phyloP scores from a whole-genome alignment of 2,888 invertebrate species.

The Drosophila lacicola region DNA sequence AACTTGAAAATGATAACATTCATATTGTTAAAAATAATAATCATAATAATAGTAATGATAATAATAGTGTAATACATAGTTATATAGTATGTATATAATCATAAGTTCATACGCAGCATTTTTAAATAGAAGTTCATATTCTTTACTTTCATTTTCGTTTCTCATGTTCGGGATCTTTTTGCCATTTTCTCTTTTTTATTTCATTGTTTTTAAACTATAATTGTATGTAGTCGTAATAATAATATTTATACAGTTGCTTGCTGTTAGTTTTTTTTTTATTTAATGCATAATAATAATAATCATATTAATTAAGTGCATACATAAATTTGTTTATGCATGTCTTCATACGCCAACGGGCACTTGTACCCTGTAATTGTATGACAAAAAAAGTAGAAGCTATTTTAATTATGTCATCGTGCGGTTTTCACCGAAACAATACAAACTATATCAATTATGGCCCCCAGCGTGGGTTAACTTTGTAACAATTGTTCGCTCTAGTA shows the following conservation, averaged over 20 bases:
- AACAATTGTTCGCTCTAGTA: constrained; percentile 42
- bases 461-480: constrained; percentile 59
- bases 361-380: constrained; percentile 18
- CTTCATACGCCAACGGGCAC: constrained; percentile 13
- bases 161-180: constrained; percentile 1
- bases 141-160: constrained; percentile 17
- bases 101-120: constrained; percentile 84
- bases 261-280: constrained; percentile 29
- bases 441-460: constrained; percentile 73
- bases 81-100: constrained; percentile 77
- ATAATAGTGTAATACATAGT: constrained; percentile 58
- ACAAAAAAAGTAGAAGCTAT: constrained; percentile 2
- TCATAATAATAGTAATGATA: constrained; percentile 42
- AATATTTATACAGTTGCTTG: constrained; percentile 59
- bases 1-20: constrained; percentile 24
- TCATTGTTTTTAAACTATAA: constrained; percentile 50
- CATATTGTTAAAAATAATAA: constrained; percentile 36
- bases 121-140: constrained; percentile 67
- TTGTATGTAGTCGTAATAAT: constrained; percentile 52
- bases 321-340: constrained; percentile 21
- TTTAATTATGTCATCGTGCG: constrained; percentile 17
- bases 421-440: constrained; percentile 37
- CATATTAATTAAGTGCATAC: constrained; percentile 25
- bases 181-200: constrained; percentile 1
- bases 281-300: constrained; percentile 38